Evolutionary conservation across 2,113 vertebrate species (phyloP), one percentile per base, ranked within the genome.

Genomic region (Tauraco erythrolophus): DNA sequence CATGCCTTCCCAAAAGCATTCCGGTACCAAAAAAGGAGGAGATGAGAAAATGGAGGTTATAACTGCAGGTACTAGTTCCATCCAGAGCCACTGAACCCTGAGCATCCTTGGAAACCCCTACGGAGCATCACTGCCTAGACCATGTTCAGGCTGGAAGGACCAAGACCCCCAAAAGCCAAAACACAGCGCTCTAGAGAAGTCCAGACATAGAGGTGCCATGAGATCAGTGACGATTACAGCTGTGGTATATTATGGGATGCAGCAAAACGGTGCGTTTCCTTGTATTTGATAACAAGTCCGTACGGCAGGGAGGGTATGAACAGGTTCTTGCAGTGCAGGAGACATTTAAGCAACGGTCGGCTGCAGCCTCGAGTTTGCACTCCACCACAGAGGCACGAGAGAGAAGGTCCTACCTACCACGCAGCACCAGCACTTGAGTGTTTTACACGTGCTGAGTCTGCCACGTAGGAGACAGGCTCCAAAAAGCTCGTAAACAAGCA

Each of bases 261-360:
- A 82, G 14, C 10, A 70, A 46, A 60, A 18, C 0, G 0, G 30
- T 28, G 21, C 35, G 33, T 48, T 64, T 76, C 50, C 31, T 65
- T 62, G 16, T 25, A 25, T 58, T 28, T 28, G 51, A 8, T 35
- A 69, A 28, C 24, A 61, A 65, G 22, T 11, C n/a, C 0, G 0
- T 46, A 14, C 2, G 3, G 23, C n/a, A 15, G 35, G 51, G n/a
- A 37, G 15, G 46, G 23, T 14, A 46, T 0, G 0, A 81, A 64
- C 27, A 57, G 24, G 45, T 24, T 78, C 50, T 19, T 57, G 33
- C 41, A 61, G 54, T 18, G n/a, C 51, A 54, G 61, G 23, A 87
- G 57, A 37, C 23, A 39, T 5, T 39, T 46, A 78, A 65, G 35
- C n/a, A 60, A 31, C 0, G 3, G 51, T 19, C 46, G 70, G 50